phyloP scores from a whole-genome alignment of 2,888 invertebrate species.

The Troilus luridus region DNA sequence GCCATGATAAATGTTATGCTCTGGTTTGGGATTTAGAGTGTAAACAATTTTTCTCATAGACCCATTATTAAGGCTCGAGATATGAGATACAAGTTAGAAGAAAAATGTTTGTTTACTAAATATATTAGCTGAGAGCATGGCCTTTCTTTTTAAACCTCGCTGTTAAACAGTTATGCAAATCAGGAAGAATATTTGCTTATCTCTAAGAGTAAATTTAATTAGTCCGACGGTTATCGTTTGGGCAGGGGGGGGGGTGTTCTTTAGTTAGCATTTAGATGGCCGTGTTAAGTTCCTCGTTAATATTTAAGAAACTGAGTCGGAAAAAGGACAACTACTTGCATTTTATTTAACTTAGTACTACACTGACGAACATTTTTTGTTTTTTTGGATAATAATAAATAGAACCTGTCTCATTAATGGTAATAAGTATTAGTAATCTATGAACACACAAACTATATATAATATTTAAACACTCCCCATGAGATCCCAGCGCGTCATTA shows the following conservation, averaged over 20 bases:
- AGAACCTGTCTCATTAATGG: too few species aligned
- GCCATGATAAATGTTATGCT: too few species aligned
- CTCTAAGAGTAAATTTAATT: not conserved
- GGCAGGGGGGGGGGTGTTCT: not conserved
- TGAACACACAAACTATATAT: too few species aligned
- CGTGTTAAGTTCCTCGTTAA: not conserved
- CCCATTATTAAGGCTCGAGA: not conserved
- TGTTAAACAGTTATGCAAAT: constrained; percentile 4
- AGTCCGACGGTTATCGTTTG: not conserved
- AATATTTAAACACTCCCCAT: too few species aligned
- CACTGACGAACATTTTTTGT: too few species aligned
- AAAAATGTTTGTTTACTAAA: not conserved
- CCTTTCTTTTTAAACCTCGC: not conserved
- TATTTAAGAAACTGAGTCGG: not conserved
- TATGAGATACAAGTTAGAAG: not conserved
- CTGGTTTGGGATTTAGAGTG: not conserved
- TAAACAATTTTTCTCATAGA: not conserved
- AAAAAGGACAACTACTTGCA: too few species aligned
- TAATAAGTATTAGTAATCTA: too few species aligned
- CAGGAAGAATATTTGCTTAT: not conserved
- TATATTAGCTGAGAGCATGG: not conserved
- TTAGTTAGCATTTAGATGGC: not conserved
- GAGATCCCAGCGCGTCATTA: too few species aligned
- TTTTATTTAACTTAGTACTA: too few species aligned
- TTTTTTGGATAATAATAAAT: too few species aligned